A percentile compares a stretch with the other conserved stretches of the same genome.
These are phyloP conservation scores for Phoxinus dragarum DNA, from an alignment of 2,797 vertebrate genomes.

Conservation along the genomic window DNA sequence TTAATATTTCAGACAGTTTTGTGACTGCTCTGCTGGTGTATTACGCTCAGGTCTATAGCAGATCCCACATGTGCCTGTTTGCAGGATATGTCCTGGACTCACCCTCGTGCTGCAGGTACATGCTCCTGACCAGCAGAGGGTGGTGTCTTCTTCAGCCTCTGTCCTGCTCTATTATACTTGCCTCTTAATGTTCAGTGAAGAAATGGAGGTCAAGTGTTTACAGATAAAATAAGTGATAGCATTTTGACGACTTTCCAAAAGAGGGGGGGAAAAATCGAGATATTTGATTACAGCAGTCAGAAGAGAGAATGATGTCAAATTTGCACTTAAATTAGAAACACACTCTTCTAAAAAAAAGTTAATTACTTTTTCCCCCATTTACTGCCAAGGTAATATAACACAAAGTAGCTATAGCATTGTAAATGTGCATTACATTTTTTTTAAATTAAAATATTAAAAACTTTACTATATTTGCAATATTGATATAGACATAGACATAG, in stretches of 20 bases:
- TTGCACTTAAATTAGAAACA: too few species aligned
- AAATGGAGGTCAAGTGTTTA: background rate
- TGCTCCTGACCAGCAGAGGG: conserved; percentile 51
- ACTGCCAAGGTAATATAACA: background rate
- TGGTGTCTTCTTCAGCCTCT: conserved; percentile 40
- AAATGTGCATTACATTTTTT: too few species aligned
- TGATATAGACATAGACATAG: background rate
- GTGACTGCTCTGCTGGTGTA: conserved; percentile 42
- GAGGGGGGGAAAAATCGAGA: too few species aligned
- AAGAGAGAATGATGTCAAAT: too few species aligned
- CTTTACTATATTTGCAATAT: background rate
- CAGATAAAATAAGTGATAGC: background rate
- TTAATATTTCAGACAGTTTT: conserved; percentile 59
- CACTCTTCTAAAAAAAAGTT: too few species aligned
- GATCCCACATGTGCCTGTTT: conserved; percentile 12
- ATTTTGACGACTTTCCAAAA: background rate
- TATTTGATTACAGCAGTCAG: background rate
- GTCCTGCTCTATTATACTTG: background rate
- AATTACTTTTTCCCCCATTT: background rate
- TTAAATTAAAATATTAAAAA: background rate
- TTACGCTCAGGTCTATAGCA: conserved; percentile 39
- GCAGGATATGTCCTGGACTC: conserved; percentile 25
- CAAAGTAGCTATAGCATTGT: background rate
- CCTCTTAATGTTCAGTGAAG: background rate
- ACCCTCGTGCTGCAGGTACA: conserved; percentile 29